Percentiles rank a stretch among this genome's conserved stretches.
phyloP scores from a whole-genome alignment of 2,113 vertebrate genomes.

The Mandrillus leucophaeus region DNA sequence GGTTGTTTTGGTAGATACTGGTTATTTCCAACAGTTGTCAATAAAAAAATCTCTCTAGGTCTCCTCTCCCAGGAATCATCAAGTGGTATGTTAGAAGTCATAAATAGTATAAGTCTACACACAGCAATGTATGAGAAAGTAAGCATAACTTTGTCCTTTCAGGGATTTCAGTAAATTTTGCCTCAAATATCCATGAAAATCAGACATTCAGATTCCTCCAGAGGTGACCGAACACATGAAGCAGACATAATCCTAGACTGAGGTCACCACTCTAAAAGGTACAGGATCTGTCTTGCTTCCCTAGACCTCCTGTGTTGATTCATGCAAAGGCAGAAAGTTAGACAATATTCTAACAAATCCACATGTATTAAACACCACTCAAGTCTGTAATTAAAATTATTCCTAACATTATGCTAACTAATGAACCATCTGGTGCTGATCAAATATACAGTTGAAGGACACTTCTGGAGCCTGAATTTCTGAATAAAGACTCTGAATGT shows the following conservation, averaged over 20 bases:
- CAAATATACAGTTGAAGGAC: slow-evolving; percentile 9
- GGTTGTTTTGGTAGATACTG: background rate
- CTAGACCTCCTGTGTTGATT: background rate
- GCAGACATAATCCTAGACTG: background rate
- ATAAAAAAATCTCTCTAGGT: background rate
- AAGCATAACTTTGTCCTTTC: background rate
- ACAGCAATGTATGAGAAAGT: background rate
- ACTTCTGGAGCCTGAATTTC: background rate
- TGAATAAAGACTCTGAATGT: background rate
- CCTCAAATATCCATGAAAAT: background rate
- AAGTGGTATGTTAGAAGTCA: background rate
- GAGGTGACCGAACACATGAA: background rate
- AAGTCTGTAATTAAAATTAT: slow-evolving; percentile 28
- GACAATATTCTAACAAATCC: background rate
- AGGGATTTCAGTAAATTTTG: background rate
- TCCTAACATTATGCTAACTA: slow-evolving; percentile 46
- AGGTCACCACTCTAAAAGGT: background rate
- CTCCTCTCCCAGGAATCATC: background rate
- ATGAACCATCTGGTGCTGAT: slow-evolving; percentile 9
- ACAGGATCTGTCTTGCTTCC: background rate
- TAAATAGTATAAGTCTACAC: background rate
- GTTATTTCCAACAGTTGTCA: background rate
- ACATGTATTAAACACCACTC: background rate
- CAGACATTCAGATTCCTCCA: background rate
- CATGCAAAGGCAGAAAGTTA: background rate